Evolutionary conservation across 1,140 invertebrate species (phyloP).

Genomic region (Caenorhabditis briggsae): DNA sequence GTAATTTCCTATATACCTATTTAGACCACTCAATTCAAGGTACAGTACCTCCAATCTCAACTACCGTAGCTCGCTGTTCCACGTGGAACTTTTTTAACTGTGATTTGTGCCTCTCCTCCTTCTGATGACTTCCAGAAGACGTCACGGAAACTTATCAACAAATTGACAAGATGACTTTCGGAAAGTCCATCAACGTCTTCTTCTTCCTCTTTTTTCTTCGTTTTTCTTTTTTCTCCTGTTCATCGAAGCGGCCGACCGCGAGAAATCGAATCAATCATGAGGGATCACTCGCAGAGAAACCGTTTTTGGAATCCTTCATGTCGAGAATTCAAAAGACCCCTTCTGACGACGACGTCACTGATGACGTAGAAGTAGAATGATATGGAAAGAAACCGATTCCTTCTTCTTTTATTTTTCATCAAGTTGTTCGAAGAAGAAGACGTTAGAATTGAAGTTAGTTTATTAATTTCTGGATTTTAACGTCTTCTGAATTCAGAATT

Average conservation of each 20-base stretch:
- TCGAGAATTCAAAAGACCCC: not conserved
- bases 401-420: not conserved
- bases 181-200: not conserved
- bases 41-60: no score
- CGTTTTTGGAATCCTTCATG: not conserved
- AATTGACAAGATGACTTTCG: not conserved
- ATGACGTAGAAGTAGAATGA: not conserved
- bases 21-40: no score
- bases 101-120: not conserved
- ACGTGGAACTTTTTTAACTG: no score
- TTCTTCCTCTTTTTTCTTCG: not conserved
- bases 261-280: constrained; percentile 49
- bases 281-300: not conserved
- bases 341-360: not conserved
- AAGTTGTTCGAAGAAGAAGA: not conserved
- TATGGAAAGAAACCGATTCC: not conserved
- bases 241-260: not conserved
- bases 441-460: no score
- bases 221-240: not conserved
- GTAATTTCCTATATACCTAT: no score
- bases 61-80: no score
- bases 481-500: not conserved
- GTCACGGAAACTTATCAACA: no score
- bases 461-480: no score
- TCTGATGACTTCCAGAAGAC: not conserved